phyloP scores from a whole-genome alignment of 2,797 vertebrate species.

The Lacerta agilis region DNA sequence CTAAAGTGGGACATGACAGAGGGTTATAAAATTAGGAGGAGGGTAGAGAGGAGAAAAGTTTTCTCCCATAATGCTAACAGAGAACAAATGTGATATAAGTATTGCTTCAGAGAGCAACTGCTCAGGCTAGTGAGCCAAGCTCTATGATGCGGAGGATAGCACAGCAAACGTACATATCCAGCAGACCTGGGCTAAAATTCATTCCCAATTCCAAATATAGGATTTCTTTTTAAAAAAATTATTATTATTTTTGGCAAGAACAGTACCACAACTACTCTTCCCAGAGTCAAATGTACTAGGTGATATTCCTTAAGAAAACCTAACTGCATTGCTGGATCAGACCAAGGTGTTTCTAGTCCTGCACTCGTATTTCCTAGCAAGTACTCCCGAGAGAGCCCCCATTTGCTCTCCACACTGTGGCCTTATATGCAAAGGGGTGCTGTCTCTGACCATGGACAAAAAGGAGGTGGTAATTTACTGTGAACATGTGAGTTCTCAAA shows the following conservation, averaged over 20 bases:
- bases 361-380: not conserved
- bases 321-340: not conserved
- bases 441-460: not conserved
- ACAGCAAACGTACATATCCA: not conserved
- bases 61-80: not conserved
- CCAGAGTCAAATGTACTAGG: not conserved
- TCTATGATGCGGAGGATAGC: not conserved
- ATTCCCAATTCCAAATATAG: not conserved
- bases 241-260: not conserved
- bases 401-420: not conserved
- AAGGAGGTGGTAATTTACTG: not conserved
- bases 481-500: not conserved
- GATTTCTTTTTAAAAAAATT: not conserved
- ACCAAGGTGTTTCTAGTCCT: not conserved
- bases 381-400: too few species aligned
- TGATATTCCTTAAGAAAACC: not conserved
- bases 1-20: not conserved
- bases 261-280: not conserved
- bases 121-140: not conserved
- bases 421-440: not conserved
- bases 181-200: not conserved
- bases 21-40: not conserved
- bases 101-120: not conserved
- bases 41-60: not conserved
- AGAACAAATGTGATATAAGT: not conserved